Evolutionary conservation across 1,140 invertebrate genomes (phyloP), one percentile per base, ranked within the genome.

Genomic region (Oncopodura yosiiana): DNA sequence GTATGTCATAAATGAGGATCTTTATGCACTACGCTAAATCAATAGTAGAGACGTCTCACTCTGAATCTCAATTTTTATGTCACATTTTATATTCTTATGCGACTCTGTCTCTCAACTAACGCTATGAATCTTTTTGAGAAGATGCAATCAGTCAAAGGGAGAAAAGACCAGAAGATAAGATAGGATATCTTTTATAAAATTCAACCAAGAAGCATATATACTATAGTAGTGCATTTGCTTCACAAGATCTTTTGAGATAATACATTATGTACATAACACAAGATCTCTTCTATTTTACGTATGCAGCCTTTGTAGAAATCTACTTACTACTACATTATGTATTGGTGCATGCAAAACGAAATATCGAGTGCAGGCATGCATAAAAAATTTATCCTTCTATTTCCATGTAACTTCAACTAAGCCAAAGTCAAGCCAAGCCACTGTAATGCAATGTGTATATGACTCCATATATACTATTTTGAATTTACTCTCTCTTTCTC

Each of bases 311-410:
- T 46, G 44, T 46, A 32, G 18, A 44, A 46, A 18, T 46, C 34
- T 46, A 8, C 44, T 46, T 46, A n/a, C n/a, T n/a, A n/a, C n/a
- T n/a, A 46, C 44, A 46, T 46, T 46, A 46, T 46, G 44, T 46
- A 46, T 30, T 18, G 34, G 44, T 21, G 44, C 44, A 46, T 46
- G 44, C 44, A 46, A 32, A 32, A 46, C 30, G 44, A n/a, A n/a
- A n/a, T n/a, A 27, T 46, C 39, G 50, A 45, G 44, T 38, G 37
- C 50, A 45, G 16, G 38, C 50, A 45, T 45, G 50, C 39, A 45
- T 37, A 53, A 53, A 53, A 53, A 53, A 53, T 43, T 44, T 46
- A 32, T 46, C 44, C n/a, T n/a, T n/a, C n/a, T n/a, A n/a, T 46
- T 32, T 46, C 42, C 42, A 44, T 26, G 41, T 1, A 43, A 19